phyloP scores from a whole-genome alignment of 2,113 vertebrate genomes.

The Oncorhynchus kisutch region DNA sequence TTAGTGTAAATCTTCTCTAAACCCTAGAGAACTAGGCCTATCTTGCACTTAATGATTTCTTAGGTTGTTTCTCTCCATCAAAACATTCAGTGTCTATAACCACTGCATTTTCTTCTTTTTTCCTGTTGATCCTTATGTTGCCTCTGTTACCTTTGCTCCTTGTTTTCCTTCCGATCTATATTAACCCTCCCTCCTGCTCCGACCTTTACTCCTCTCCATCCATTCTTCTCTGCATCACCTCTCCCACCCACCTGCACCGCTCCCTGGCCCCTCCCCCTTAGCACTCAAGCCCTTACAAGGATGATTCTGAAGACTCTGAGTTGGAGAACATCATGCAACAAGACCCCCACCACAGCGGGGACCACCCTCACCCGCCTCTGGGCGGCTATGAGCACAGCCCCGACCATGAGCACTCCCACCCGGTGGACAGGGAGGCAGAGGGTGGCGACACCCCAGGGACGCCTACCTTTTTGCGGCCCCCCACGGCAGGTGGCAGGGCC shows the following conservation, averaged over 20 bases:
- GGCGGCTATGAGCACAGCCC: conserved; percentile 31
- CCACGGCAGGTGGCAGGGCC: conserved; percentile 39
- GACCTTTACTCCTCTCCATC: neutral
- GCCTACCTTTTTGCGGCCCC: conserved; percentile 57
- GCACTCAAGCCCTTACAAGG: conserved; percentile 80
- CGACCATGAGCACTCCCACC: conserved; percentile 35
- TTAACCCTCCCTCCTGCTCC: conserved; percentile 3
- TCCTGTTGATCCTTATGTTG: conserved; percentile 6
- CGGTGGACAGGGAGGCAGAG: conserved; percentile 52
- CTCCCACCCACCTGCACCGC: conserved; percentile 47
- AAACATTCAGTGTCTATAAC: conserved; percentile 13
- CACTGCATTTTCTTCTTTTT: conserved; percentile 26
- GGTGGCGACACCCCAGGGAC: conserved; percentile 51
- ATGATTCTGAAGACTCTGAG: conserved; percentile 81
- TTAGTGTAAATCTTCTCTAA: neutral
- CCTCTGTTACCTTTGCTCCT: neutral
- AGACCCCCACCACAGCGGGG: conserved; percentile 66
- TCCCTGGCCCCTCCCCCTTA: conserved; percentile 47
- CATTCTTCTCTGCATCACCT: neutral
- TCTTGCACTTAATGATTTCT: neutral
- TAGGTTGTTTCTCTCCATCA: neutral
- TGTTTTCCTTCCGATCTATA: conserved; percentile 17
- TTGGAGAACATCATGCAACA: conserved; percentile 85
- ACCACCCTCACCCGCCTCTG: conserved; percentile 24
- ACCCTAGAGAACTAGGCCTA: neutral